Evolutionary conservation across 2,888 invertebrate species (phyloP).

Genomic region (Hemicrepidius hirtus): DNA sequence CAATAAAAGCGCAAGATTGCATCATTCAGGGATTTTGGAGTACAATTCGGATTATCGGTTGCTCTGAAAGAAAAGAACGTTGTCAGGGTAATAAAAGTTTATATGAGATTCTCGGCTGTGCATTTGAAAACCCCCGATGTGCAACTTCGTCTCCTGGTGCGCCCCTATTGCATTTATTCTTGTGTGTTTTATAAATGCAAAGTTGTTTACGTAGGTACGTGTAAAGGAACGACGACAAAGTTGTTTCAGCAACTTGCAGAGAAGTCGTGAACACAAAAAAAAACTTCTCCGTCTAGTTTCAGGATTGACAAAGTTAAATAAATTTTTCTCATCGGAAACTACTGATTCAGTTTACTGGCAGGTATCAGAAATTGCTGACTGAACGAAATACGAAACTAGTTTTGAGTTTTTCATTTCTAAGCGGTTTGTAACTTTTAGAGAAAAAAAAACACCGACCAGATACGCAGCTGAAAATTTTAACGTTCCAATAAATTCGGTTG

Average conservation of each 20-base stretch:
- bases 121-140: constrained; percentile 40
- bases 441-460: not conserved
- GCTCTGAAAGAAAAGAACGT: constrained; percentile 42
- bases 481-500: not conserved
- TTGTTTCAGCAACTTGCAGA: not conserved
- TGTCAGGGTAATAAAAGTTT: constrained; percentile 52
- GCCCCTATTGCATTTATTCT: constrained; percentile 34
- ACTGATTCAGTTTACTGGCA: constrained; percentile 12
- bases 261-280: not conserved
- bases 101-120: constrained; percentile 48
- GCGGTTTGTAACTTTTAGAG: not conserved
- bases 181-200: constrained; percentile 33
- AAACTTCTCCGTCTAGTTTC: not conserved
- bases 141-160: constrained; percentile 20
- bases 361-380: constrained; percentile 14
- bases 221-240: constrained; percentile 13
- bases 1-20: constrained; percentile 42
- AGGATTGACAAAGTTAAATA: constrained; percentile 17
- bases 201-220: constrained; percentile 29
- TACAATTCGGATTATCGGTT: constrained; percentile 46
- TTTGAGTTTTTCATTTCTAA: not conserved
- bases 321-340: constrained; percentile 11
- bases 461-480: not conserved
- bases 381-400: not conserved
- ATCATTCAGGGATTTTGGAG: constrained; percentile 36